These are phyloP conservation scores for Gastrophysa polygoni DNA, from an alignment of 2,888 invertebrate genomes.

Conservation along the genomic window DNA sequence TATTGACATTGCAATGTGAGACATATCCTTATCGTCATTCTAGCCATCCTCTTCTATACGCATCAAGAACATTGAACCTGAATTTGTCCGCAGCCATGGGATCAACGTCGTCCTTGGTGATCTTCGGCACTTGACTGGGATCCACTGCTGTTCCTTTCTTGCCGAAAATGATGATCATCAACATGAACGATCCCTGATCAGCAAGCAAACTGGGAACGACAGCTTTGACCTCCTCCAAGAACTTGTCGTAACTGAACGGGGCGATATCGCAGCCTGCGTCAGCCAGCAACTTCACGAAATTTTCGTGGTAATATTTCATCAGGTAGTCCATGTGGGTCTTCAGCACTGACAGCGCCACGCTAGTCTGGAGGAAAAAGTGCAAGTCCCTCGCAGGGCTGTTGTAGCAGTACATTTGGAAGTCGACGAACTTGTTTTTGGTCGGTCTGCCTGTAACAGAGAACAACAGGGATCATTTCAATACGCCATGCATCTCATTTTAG, in stretches of 20 bases:
- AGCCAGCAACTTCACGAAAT: slow-evolving; percentile 7
- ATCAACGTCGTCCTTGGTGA: neutral
- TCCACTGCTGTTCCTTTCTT: slow-evolving; percentile 21
- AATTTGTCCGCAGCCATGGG: neutral
- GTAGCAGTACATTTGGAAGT: slow-evolving; percentile 18
- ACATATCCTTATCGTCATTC: too few relatives aligned
- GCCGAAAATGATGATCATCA: slow-evolving; percentile 43
- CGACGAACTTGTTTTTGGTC: slow-evolving; percentile 14
- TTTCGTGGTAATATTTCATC: slow-evolving; percentile 11
- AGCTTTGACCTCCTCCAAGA: slow-evolving; percentile 51
- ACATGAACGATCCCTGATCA: slow-evolving; percentile 52
- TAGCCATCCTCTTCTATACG: neutral
- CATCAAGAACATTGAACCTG: neutral
- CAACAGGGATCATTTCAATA: too few relatives aligned
- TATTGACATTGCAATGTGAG: too few relatives aligned
- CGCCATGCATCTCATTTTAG: too few relatives aligned
- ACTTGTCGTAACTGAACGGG: slow-evolving; percentile 48
- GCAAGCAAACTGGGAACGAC: slow-evolving; percentile 51
- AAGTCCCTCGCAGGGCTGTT: slow-evolving; percentile 4
- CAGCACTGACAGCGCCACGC: slow-evolving; percentile 7
- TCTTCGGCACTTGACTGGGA: neutral
- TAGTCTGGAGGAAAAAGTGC: slow-evolving; percentile 11
- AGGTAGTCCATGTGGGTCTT: slow-evolving; percentile 5
- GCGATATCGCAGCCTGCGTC: slow-evolving; percentile 12
- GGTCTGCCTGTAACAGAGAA: too few relatives aligned